A percentile compares a stretch with the other conserved stretches of the same genome.
Evolutionary conservation across 2,888 invertebrate genomes (phyloP).

Genomic region (Eristalis tenax): DNA sequence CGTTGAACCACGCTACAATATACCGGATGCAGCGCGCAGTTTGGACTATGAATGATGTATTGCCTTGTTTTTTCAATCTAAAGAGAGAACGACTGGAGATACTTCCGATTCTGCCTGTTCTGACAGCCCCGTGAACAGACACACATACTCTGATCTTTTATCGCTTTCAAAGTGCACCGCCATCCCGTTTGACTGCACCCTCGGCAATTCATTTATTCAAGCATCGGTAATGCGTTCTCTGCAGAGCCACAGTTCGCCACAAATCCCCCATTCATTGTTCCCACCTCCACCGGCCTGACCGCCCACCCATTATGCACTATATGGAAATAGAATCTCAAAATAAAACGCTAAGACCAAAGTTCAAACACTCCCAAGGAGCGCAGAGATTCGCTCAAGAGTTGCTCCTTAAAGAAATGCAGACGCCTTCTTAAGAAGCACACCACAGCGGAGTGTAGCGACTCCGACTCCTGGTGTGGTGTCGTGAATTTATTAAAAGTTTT

Average conservation of each 20-base stretch:
- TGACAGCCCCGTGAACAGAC: no score
- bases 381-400: slow-evolving; percentile 13
- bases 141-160: no score
- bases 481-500: slow-evolving; percentile 68
- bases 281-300: background rate
- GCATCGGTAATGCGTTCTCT: no score
- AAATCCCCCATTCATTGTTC: background rate
- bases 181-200: no score
- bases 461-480: slow-evolving; percentile 32
- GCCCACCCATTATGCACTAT: slow-evolving; percentile 19
- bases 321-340: slow-evolving; percentile 29
- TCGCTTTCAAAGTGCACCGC: no score
- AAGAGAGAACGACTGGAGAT: no score
- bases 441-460: background rate
- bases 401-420: slow-evolving; percentile 42
- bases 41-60: no score
- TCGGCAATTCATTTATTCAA: no score
- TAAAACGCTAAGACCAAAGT: background rate
- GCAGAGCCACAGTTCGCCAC: background rate
- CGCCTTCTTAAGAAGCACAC: slow-evolving; percentile 46
- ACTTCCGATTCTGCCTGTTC: no score
- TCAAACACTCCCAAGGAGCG: background rate
- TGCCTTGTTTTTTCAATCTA: no score
- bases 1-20: no score
- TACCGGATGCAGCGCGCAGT: no score